Evolutionary conservation across 2,113 vertebrate species (phyloP).

Genomic region (Pithys albifrons): DNA sequence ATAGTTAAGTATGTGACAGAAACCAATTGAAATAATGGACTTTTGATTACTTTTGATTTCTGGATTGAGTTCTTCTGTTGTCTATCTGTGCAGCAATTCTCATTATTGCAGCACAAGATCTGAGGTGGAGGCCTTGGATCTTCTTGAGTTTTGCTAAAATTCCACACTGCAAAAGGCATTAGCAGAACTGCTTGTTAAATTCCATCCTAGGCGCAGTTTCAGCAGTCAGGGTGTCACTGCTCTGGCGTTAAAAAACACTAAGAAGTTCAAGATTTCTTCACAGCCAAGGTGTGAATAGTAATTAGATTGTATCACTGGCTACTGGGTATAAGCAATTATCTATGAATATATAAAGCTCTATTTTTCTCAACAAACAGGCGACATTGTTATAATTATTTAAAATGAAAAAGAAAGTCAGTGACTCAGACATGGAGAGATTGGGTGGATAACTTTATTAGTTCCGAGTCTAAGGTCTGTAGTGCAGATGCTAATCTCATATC

Average conservation of each 20-base stretch:
- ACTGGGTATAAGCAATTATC: slow-evolving; percentile 45
- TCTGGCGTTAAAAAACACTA: slow-evolving; percentile 30
- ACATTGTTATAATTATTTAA: slow-evolving; percentile 65
- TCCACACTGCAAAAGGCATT: slow-evolving; percentile 16
- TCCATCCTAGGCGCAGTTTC: background rate
- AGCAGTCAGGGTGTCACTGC: background rate
- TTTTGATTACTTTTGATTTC: slow-evolving; percentile 44
- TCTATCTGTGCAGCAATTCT: background rate
- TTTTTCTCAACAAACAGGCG: slow-evolving; percentile 59
- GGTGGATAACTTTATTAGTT: slow-evolving; percentile 71
- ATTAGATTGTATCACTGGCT: slow-evolving; percentile 63
- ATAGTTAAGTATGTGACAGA: background rate
- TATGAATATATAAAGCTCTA: slow-evolving; percentile 54
- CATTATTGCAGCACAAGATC: background rate
- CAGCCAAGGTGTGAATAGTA: slow-evolving; percentile 59
- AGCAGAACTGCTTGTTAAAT: slow-evolving; percentile 29
- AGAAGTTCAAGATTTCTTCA: slow-evolving; percentile 41
- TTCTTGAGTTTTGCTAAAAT: background rate
- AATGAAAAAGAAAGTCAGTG: slow-evolving; percentile 65
- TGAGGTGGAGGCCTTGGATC: slow-evolving; percentile 3
- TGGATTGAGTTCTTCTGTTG: slow-evolving; percentile 17
- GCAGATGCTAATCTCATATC: slow-evolving; percentile 67
- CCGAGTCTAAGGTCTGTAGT: slow-evolving; percentile 40
- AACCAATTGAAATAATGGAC: slow-evolving; percentile 26
- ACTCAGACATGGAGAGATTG: slow-evolving; percentile 50